Evolutionary conservation across 2,797 vertebrate genomes (phyloP).

Genomic region (Hephaestus fuliginosus): DNA sequence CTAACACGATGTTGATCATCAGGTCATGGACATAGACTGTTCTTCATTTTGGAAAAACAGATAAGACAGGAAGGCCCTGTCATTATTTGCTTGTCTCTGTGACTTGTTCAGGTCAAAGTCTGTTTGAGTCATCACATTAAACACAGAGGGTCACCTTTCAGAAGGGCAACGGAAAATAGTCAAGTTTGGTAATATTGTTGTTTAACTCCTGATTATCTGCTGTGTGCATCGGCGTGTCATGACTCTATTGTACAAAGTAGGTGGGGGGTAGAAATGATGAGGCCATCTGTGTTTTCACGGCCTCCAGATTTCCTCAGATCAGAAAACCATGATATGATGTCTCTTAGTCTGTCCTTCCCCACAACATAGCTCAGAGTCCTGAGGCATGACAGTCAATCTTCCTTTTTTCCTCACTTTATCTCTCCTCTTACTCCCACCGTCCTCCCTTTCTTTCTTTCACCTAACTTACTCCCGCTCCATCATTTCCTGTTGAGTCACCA

Average conservation of each 20-base stretch:
- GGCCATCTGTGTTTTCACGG: slow-evolving; percentile 55
- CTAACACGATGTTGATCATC: neutral
- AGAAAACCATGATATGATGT: slow-evolving; percentile 40
- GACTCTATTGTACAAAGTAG: slow-evolving; percentile 36
- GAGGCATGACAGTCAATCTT: slow-evolving; percentile 59
- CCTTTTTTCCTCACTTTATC: slow-evolving; percentile 28
- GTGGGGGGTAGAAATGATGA: slow-evolving; percentile 9
- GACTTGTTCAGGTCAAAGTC: slow-evolving; percentile 63
- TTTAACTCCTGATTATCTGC: slow-evolving; percentile 31
- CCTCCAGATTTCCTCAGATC: slow-evolving; percentile 70
- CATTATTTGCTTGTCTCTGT: slow-evolving; percentile 66
- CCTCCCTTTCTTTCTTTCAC: slow-evolving; percentile 58
- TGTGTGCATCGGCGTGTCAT: slow-evolving; percentile 31
- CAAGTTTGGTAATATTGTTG: slow-evolving; percentile 25
- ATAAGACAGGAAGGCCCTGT: slow-evolving; percentile 18
- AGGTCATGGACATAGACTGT: neutral
- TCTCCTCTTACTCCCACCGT: slow-evolving; percentile 62
- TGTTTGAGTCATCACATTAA: slow-evolving; percentile 38
- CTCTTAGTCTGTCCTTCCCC: slow-evolving; percentile 8
- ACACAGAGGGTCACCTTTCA: neutral
- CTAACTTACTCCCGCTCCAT: slow-evolving; percentile 68
- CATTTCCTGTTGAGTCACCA: slow-evolving; percentile 87
- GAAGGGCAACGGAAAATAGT: slow-evolving; percentile 9
- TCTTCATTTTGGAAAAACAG: slow-evolving; percentile 14
- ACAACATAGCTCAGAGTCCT: slow-evolving; percentile 71